phyloP scores from a whole-genome alignment of 1,140 invertebrate species.

The Sarcophaga bullata region DNA sequence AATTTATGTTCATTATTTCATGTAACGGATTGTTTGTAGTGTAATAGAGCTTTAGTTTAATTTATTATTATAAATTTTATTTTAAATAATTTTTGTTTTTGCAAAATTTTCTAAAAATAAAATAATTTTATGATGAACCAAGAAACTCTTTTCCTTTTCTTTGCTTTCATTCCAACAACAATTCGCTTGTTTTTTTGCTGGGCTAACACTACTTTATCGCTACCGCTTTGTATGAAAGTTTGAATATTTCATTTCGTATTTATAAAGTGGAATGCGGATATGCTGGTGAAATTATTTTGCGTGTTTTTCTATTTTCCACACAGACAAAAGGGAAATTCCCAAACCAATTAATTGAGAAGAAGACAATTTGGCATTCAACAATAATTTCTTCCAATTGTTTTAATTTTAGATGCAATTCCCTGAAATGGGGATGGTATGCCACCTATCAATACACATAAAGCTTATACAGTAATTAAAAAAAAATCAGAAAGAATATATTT shows the following conservation, averaged over 20 bases:
- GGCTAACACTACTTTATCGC: too few species aligned
- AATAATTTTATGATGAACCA: not conserved
- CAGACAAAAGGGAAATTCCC: not conserved
- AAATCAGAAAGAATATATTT: too few species aligned
- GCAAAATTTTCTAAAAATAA: not conserved
- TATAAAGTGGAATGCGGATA: not conserved
- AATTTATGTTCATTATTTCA: too few species aligned
- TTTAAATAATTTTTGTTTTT: not conserved
- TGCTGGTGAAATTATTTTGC: not conserved
- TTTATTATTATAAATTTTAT: too few species aligned
- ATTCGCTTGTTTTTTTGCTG: not conserved
- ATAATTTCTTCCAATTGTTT: constrained; percentile 15
- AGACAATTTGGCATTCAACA: constrained; percentile 1
- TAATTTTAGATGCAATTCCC: not conserved
- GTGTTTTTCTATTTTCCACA: not conserved
- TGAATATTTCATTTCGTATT: not conserved
- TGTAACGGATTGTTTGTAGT: too few species aligned
- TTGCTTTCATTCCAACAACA: not conserved
- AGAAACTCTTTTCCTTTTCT: not conserved
- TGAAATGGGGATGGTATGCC: not conserved
- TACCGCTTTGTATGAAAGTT: too few species aligned
- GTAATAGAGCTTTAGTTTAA: too few species aligned
- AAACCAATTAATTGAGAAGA: not conserved
- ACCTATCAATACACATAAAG: not conserved
- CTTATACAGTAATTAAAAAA: too few species aligned